phyloP scores from a whole-genome alignment of 64 coral and sea anemone genomes.

The Stichodactyla mertensii region DNA sequence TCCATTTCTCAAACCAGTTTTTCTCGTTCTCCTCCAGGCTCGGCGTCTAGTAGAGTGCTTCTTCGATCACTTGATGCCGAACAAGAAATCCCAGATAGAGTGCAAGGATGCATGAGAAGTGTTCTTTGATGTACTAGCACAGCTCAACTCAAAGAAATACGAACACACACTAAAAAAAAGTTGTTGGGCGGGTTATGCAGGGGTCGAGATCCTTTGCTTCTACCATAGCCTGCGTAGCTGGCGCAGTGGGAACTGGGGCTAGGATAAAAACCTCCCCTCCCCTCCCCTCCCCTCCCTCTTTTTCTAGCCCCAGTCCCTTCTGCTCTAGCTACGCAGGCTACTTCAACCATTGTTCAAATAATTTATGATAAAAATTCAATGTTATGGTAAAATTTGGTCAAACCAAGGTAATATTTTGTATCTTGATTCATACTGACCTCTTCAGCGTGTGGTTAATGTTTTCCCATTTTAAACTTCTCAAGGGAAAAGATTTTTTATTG shows the following conservation, averaged over 20 bases:
- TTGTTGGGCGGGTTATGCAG: too few species aligned
- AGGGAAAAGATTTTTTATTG: neutral
- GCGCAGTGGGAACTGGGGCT: too few species aligned
- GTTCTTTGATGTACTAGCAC: neutral
- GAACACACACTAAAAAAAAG: too few species aligned
- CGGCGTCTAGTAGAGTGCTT: constrained; percentile 46
- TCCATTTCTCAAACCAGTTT: neutral
- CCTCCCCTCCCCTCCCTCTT: neutral
- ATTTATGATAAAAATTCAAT: too few species aligned
- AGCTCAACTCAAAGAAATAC: too few species aligned
- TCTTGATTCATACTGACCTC: too few species aligned
- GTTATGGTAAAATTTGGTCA: neutral
- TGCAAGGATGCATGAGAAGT: neutral
- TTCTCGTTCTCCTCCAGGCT: constrained; percentile 21
- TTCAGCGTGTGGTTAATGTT: too few species aligned
- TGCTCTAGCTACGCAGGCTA: too few species aligned
- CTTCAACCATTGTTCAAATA: too few species aligned
- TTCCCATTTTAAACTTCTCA: too few species aligned
- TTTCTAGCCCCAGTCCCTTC: neutral
- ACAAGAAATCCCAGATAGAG: constrained; percentile 48
- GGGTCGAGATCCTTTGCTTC: too few species aligned
- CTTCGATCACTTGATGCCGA: constrained; percentile 44
- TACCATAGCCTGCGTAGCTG: too few species aligned
- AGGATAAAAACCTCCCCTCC: neutral
- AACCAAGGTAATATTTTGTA: neutral